Evolutionary conservation across 2,113 vertebrate genomes (phyloP), one percentile per base, ranked within the genome.

Genomic region (Pelecanoides urinatrix): DNA sequence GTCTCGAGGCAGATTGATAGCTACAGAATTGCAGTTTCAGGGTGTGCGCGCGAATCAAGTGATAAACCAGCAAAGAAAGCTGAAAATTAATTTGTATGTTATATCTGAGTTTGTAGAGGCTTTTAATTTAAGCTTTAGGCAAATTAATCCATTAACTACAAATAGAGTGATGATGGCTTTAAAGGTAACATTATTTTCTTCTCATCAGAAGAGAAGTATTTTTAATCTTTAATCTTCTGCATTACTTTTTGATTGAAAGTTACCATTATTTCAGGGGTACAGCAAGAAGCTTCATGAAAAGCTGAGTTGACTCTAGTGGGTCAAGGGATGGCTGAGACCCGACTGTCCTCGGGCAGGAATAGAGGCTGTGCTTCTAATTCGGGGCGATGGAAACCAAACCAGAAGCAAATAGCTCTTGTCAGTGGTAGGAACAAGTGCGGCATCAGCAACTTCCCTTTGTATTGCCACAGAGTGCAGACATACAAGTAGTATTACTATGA

Each of bases 11-110:
- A 86, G 86, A 86, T 83, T 86, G 83, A 86, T 71, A 80, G 80
- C 79, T 92, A 4, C 49, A 34, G 65, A 94, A 77, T 16, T 66
- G 63, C 86, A 70, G 12, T 58, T 92, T 66, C 1, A 14, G 92
- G 94, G 72, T 32, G 44, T 68, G 67, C 10, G 12, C 77, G 88
- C 73, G 86, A 86, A 53, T 62, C 44, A 11, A 94, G 83, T 23
- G 79, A 74, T 68, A 91, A 91, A 94, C 62, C 66, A 87, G 91
- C 52, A 44, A 68, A 80, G 88, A 91, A 95, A 86, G 76, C 52
- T 65, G 80, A 89, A 89, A 72, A 94, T 78, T 26, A 78, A 40
- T 91, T 80, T 49, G 14, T 79, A 50, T 52, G 47, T 73, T 92
- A 40, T 5, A n/a, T 55, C 44, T 49, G 63, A 76, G 34, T 53